These are phyloP conservation scores for Lydus trimaculatus DNA, from an alignment of 2,888 invertebrate genomes.

Conservation along the genomic window DNA sequence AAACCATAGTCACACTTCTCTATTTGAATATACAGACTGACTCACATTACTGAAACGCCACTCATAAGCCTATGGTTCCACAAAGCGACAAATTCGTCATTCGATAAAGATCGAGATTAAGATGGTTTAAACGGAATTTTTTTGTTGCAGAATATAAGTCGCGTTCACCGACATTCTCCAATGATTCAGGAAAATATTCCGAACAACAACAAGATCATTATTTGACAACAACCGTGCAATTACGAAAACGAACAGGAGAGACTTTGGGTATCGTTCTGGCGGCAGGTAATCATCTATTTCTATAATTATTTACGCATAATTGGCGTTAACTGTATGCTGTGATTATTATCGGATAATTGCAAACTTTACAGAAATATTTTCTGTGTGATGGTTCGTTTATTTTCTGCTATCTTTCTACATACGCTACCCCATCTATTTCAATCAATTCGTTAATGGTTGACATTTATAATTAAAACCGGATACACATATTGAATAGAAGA, in stretches of 20 bases:
- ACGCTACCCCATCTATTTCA: not conserved
- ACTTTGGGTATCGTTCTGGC: slow-evolving; percentile 66
- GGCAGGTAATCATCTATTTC: not conserved
- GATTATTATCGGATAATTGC: no score
- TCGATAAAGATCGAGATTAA: no score
- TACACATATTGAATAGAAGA: slow-evolving; percentile 1
- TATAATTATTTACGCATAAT: no score
- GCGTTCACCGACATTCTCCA: slow-evolving; percentile 58
- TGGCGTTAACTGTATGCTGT: no score
- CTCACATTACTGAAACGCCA: no score
- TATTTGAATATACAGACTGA: no score
- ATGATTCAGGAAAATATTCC: slow-evolving; percentile 58
- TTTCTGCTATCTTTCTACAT: not conserved
- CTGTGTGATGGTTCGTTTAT: not conserved
- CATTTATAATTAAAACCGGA: slow-evolving; percentile 7
- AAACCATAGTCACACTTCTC: no score
- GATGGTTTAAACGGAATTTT: not conserved
- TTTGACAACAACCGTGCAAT: slow-evolving; percentile 60
- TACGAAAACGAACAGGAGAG: slow-evolving; percentile 65
- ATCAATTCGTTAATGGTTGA: not conserved
- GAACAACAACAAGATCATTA: slow-evolving; percentile 46
- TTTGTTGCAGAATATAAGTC: slow-evolving; percentile 56
- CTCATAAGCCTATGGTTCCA: no score
- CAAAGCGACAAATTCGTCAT: no score
- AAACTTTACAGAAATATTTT: not conserved